Evolutionary conservation across 2,888 invertebrate species (phyloP).

Genomic region (Lasius fuliginosus): DNA sequence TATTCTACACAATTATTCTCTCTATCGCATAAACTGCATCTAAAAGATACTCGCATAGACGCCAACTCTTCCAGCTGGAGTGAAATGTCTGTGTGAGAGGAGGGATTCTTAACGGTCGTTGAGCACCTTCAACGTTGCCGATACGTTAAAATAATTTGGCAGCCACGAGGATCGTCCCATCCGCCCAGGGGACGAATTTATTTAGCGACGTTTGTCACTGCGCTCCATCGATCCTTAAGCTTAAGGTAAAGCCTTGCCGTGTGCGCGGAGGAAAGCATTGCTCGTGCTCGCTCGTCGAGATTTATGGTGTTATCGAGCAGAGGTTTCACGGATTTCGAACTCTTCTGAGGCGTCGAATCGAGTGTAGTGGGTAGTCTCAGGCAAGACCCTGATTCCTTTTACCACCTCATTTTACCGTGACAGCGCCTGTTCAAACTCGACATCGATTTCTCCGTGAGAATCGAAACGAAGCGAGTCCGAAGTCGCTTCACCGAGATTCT

Average conservation of each 20-base stretch:
- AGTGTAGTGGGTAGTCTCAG: constrained; percentile 43
- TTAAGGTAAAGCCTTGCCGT: constrained; percentile 69
- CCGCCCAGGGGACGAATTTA: constrained; percentile 68
- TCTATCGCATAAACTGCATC: neutral
- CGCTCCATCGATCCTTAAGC: constrained; percentile 68
- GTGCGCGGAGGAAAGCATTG: constrained; percentile 51
- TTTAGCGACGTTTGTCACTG: constrained; percentile 74
- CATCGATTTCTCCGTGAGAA: constrained; percentile 68
- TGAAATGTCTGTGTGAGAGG: neutral
- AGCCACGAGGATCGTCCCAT: constrained; percentile 24
- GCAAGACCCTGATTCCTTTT: constrained; percentile 70
- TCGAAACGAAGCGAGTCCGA: constrained; percentile 50
- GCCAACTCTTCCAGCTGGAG: neutral
- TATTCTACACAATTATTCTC: neutral
- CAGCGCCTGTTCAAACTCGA: constrained; percentile 62
- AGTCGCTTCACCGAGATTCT: constrained; percentile 7
- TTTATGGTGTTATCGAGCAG: constrained; percentile 75
- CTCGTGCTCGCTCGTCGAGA: constrained; percentile 56
- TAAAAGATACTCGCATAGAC: neutral
- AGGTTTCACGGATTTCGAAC: constrained; percentile 72
- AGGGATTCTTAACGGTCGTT: neutral
- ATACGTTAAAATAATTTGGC: constrained; percentile 59
- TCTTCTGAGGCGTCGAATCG: constrained; percentile 62
- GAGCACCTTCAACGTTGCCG: constrained; percentile 1
- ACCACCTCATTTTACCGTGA: constrained; percentile 65